Evolutionary conservation across 2,113 vertebrate genomes (phyloP).

Genomic region (Lagenorhynchus albirostris): DNA sequence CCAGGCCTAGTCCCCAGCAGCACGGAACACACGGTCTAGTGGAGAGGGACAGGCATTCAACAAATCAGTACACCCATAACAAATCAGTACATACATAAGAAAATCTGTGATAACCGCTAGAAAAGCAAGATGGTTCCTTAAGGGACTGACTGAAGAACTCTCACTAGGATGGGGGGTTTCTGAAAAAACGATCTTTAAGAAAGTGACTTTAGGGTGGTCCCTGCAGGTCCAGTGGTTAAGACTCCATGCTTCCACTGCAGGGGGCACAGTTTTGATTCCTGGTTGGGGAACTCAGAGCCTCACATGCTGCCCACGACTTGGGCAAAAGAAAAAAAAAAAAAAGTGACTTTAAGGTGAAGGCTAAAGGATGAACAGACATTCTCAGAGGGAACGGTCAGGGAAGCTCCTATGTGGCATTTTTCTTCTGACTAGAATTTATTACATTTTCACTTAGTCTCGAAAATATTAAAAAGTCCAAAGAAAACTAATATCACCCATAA

Average conservation of each 20-base stretch:
- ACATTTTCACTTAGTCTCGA: background rate
- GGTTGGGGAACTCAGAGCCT: background rate
- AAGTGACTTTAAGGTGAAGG: background rate
- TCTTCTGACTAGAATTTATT: background rate
- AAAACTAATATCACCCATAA: background rate
- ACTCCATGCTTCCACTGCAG: background rate
- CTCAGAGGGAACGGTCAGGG: background rate
- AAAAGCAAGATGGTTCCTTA: background rate
- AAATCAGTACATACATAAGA: background rate
- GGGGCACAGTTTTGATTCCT: background rate
- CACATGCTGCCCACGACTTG: too few relatives aligned
- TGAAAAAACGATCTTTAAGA: background rate
- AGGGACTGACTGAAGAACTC: rapidly evolving
- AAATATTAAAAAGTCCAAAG: background rate
- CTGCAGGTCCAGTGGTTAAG: background rate
- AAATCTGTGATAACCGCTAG: rapidly evolving
- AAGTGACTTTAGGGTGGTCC: background rate
- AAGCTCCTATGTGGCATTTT: background rate
- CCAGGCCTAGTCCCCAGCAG: background rate
- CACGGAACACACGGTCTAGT: rapidly evolving
- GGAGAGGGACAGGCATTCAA: background rate
- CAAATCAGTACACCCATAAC: background rate
- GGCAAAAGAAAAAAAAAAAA: too few relatives aligned
- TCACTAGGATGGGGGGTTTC: rapidly evolving
- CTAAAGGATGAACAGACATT: background rate